Conservation (phyloP, 2,113 vertebrate genomes). For the Vidua chalybeata region DNA sequence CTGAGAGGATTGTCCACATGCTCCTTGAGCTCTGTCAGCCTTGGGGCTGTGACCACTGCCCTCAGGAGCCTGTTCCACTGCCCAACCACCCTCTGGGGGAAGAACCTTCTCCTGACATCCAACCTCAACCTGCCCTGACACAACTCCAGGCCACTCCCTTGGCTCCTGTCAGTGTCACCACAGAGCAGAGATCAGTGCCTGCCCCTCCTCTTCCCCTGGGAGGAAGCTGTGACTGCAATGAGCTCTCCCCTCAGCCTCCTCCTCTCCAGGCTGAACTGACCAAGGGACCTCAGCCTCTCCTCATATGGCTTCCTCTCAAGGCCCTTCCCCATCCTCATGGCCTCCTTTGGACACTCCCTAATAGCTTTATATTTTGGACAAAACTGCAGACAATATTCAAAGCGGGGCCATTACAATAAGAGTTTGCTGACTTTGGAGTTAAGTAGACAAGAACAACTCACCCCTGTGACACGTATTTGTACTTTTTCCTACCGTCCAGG, state of each 20-base stretch:
- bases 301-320: rapidly evolving
- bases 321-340: background rate
- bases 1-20: rapidly evolving
- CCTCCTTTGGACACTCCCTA: background rate
- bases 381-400: background rate
- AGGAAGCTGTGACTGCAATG: background rate
- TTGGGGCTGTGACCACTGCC: rapidly evolving
- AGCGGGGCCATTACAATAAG: rapidly evolving
- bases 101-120: background rate
- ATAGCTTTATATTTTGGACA: background rate
- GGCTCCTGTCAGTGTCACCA: background rate
- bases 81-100: rapidly evolving
- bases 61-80: background rate
- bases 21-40: rapidly evolving
- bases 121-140: rapidly evolving
- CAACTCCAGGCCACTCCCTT: rapidly evolving
- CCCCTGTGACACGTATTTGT: background rate
- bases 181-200: background rate
- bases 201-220: rapidly evolving
- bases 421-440: background rate
- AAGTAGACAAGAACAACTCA: background rate
- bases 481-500: background rate
- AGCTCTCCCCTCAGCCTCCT: background rate
- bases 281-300: rapidly evolving
- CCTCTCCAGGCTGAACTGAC: background rate